phyloP scores from a whole-genome alignment of 1,140 invertebrate species.

The Oreohelix idahoensis region DNA sequence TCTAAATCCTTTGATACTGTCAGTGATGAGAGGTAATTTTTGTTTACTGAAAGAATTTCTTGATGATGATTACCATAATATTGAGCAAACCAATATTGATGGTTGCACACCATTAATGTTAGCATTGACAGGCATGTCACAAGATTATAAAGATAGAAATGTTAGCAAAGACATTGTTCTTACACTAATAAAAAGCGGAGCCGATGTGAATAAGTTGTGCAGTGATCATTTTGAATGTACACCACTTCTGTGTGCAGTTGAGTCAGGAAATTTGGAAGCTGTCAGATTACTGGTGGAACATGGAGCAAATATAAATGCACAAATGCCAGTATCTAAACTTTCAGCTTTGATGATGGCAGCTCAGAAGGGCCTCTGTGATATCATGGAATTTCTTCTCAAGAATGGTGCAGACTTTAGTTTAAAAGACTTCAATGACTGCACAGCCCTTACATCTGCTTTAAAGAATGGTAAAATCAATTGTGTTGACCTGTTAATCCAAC shows the following conservation, averaged over 20 bases:
- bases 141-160: not conserved
- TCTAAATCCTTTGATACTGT: not conserved
- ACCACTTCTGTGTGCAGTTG: not conserved
- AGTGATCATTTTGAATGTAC: not conserved
- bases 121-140: not conserved
- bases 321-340: not conserved
- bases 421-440: not conserved
- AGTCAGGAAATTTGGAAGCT: not conserved
- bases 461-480: not conserved
- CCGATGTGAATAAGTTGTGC: not conserved
- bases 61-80: not conserved
- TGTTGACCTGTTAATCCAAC: not conserved
- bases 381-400: not conserved
- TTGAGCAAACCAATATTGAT: not conserved
- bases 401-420: not conserved
- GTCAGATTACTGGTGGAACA: slow-evolving; percentile 2
- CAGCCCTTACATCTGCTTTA: not conserved
- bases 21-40: not conserved
- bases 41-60: not conserved
- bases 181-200: not conserved
- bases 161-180: not conserved
- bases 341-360: slow-evolving; percentile 1
- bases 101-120: slow-evolving; percentile 8
- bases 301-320: slow-evolving; percentile 7
- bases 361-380: not conserved